These are phyloP conservation scores for Neomorphus geoffroyi DNA, from an alignment of 2,797 vertebrate genomes.

Conservation along the genomic window DNA sequence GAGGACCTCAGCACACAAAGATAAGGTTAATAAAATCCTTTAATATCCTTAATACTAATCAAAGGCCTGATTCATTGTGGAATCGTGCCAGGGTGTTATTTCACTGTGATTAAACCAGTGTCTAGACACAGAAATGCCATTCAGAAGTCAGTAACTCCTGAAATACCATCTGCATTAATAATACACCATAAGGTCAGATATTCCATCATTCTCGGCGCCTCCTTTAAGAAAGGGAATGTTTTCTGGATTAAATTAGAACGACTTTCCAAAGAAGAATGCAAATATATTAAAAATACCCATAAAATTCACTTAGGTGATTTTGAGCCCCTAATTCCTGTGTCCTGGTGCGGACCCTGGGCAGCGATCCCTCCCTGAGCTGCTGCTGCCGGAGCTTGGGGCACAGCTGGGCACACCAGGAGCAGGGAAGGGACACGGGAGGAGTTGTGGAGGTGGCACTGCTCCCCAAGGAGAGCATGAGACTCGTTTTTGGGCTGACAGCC, in stretches of 20 bases:
- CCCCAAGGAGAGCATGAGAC: not conserved
- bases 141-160: constrained; percentile 38
- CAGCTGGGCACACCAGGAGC: not conserved
- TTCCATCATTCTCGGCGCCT: not conserved
- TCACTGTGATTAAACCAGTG: constrained; percentile 40
- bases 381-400: not conserved
- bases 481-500: not conserved
- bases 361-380: too few relatives aligned
- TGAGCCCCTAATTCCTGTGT: not conserved
- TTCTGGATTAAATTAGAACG: not conserved
- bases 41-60: constrained; percentile 72
- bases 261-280: not conserved
- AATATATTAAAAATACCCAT: not conserved
- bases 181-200: not conserved
- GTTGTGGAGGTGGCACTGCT: not conserved
- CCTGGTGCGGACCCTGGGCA: not conserved
- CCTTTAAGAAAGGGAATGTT: not conserved
- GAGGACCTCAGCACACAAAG: constrained; percentile 28
- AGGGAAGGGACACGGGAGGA: not conserved
- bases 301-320: not conserved
- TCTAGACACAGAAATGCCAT: constrained; percentile 56
- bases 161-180: constrained; percentile 44
- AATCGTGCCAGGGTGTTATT: constrained; percentile 24
- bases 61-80: constrained; percentile 57
- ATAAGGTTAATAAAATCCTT: constrained; percentile 75